These are phyloP conservation scores for Phocoena sinus DNA, from an alignment of 2,113 vertebrate species.

Conservation along the genomic window DNA sequence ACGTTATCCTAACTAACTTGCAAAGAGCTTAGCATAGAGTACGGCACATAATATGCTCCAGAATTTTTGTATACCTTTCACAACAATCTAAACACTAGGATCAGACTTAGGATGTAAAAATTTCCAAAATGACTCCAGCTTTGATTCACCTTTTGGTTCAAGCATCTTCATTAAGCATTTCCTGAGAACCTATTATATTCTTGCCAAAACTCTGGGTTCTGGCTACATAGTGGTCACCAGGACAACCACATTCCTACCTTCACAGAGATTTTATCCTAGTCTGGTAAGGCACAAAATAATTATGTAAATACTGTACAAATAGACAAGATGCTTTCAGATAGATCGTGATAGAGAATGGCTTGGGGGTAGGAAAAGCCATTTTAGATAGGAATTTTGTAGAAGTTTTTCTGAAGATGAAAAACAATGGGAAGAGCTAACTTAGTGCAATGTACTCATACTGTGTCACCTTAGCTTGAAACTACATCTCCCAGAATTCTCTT, in stretches of 20 bases:
- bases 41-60: background rate
- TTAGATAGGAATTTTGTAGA: background rate
- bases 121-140: background rate
- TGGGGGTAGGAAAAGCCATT: background rate
- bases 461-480: background rate
- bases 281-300: background rate
- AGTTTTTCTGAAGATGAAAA: background rate
- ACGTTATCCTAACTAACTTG: background rate
- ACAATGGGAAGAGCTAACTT: background rate
- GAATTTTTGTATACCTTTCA: background rate
- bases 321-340: background rate
- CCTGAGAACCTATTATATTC: background rate
- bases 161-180: background rate
- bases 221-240: background rate
- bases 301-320: background rate
- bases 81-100: background rate
- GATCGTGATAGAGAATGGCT: background rate
- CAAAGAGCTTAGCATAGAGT: background rate
- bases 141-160: background rate
- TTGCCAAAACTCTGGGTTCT: background rate
- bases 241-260: background rate
- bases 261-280: background rate
- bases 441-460: background rate
- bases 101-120: background rate
- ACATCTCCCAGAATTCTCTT: background rate